These are phyloP conservation scores for Acrocephalus arundinaceus DNA, from an alignment of 2,113 vertebrate species.

Conservation along the genomic window DNA sequence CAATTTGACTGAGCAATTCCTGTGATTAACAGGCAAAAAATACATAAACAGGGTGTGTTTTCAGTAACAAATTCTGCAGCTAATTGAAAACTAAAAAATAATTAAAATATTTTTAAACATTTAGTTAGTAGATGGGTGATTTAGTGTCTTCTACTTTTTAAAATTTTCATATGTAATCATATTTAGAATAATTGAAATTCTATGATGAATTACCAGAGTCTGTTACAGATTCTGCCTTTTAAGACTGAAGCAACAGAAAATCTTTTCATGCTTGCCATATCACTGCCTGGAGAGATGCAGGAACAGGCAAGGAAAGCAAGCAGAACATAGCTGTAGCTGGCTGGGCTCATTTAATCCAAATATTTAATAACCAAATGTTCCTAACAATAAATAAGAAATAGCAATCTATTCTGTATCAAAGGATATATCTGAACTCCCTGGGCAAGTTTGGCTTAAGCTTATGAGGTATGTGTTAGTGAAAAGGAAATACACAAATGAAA, in stretches of 20 bases:
- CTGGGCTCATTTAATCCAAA: background rate
- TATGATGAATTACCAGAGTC: background rate
- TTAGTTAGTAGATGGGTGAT: background rate
- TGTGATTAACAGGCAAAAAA: background rate
- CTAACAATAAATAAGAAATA: constrained; percentile 9
- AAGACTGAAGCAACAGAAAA: background rate
- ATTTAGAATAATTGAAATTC: background rate
- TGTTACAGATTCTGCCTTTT: background rate
- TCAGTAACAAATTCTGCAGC: background rate
- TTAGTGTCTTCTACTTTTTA: background rate
- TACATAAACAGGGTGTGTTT: background rate
- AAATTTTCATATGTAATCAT: background rate
- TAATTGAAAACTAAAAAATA: background rate
- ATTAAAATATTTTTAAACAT: background rate
- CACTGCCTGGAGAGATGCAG: background rate
- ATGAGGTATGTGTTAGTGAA: background rate
- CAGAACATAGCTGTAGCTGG: background rate
- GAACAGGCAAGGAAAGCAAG: background rate
- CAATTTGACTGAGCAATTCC: background rate
- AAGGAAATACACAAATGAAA: background rate
- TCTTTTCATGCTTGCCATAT: background rate
- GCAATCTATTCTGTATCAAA: background rate
- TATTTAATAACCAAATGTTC: background rate
- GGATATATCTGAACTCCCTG: background rate
- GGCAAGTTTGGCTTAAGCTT: background rate